These are phyloP conservation scores for Ecdyonurus torrentis DNA, from an alignment of 2,888 invertebrate species.

Conservation along the genomic window DNA sequence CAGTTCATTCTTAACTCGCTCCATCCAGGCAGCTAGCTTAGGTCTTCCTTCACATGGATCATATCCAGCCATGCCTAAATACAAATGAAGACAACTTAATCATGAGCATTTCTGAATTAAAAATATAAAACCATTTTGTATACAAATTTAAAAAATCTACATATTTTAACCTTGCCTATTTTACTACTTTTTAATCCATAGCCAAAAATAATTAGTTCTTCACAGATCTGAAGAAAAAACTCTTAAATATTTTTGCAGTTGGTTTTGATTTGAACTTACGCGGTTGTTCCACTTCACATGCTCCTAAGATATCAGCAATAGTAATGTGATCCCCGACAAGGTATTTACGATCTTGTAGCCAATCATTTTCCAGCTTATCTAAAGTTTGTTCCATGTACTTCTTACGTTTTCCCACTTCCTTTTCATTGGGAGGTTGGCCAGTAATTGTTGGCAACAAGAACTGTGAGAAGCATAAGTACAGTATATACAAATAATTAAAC, in stretches of 20 bases:
- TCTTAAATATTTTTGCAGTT: too few species aligned
- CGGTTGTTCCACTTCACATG: slow-evolving; percentile 28
- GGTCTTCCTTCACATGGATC: slow-evolving; percentile 21
- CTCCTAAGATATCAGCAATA: slow-evolving; percentile 27
- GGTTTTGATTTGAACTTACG: slow-evolving; percentile 20
- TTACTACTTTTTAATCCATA: too few species aligned
- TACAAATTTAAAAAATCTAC: too few species aligned
- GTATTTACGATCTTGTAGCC: slow-evolving; percentile 18
- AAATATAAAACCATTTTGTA: too few species aligned
- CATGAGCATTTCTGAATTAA: too few species aligned
- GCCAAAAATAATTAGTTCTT: too few species aligned
- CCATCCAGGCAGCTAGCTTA: slow-evolving; percentile 22
- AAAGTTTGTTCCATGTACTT: slow-evolving; percentile 20
- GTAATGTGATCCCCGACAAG: slow-evolving; percentile 23
- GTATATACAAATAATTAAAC: too few species aligned
- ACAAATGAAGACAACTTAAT: too few species aligned
- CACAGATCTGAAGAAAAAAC: too few species aligned
- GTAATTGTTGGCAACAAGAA: slow-evolving; percentile 20
- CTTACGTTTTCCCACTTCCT: slow-evolving; percentile 16
- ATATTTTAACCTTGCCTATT: too few species aligned
- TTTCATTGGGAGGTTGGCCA: slow-evolving; percentile 19
- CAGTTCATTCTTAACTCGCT: slow-evolving; percentile 20
- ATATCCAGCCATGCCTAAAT: slow-evolving; percentile 22
- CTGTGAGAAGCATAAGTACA: slow-evolving; percentile 16
- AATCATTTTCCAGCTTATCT: slow-evolving; percentile 22